These are phyloP conservation scores for Geodia barretti DNA, from an alignment of 37 sponge, comb jelly and placozoan species.

Conservation along the genomic window DNA sequence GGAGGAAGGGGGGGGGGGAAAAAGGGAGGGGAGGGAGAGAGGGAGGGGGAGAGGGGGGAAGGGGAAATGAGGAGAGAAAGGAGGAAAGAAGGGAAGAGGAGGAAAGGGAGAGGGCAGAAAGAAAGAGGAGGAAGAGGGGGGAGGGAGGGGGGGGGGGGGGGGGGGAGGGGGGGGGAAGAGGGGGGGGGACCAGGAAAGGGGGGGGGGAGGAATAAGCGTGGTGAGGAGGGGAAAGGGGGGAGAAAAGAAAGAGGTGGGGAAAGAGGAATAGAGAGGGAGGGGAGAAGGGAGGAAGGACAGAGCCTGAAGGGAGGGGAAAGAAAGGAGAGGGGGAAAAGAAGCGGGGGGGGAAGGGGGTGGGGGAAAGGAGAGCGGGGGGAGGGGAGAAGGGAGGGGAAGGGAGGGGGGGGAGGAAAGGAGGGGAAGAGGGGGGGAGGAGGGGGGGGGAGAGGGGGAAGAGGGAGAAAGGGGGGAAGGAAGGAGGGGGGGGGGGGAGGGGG, in stretches of 20 bases:
- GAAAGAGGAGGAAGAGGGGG: background rate
- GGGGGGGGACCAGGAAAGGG: background rate
- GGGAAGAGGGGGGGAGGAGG: background rate
- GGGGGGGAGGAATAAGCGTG: background rate
- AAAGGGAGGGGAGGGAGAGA: background rate
- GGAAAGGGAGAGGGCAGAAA: background rate
- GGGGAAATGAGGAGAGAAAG: background rate
- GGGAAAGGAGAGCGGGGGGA: background rate
- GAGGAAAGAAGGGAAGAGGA: background rate
- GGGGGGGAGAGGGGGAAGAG: background rate
- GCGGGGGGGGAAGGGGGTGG: background rate
- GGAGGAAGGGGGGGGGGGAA: background rate
- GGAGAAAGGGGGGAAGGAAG: background rate
- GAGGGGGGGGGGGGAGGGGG: background rate
- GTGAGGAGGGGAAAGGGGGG: background rate
- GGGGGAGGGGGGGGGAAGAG: background rate
- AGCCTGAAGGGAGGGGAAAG: background rate
- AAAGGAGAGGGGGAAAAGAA: background rate
- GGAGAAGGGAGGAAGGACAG: background rate
- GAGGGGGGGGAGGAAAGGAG: background rate
- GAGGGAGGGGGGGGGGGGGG: background rate
- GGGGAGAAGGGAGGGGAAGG: background rate
- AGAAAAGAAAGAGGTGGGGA: background rate
- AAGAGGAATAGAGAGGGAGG: background rate
- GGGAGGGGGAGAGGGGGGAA: background rate